Conservation (phyloP, 2,797 vertebrate species). For the Yasuhikotakia modesta region DNA sequence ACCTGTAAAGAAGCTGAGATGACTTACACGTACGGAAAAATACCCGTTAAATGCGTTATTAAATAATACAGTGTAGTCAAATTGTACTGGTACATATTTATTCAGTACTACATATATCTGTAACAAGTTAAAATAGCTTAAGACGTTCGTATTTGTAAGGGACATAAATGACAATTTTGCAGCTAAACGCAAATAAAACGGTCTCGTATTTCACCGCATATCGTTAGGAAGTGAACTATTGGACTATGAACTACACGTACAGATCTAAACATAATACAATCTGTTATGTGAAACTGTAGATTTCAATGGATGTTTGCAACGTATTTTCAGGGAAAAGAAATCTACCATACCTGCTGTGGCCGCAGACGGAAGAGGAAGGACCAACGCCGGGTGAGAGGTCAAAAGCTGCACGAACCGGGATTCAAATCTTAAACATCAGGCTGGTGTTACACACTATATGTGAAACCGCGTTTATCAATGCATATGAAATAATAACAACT, state of each 20-base stretch:
- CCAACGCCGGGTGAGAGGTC: conserved; percentile 44
- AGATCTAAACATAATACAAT: accelerated
- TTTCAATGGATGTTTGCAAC: conserved; percentile 69
- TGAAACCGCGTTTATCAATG: too few species aligned
- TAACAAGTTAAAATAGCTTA: neutral
- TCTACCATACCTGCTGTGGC: conserved; percentile 77
- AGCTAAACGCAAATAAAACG: neutral
- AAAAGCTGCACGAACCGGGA: conserved; percentile 42
- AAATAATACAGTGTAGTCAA: neutral
- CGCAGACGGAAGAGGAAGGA: conserved; percentile 81
- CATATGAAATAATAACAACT: too few species aligned
- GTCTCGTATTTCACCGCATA: conserved; percentile 15
- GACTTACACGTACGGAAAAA: neutral
- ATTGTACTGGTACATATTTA: neutral
- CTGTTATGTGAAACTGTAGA: conserved; percentile 51
- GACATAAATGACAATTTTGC: neutral
- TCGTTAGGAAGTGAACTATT: neutral
- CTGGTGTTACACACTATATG: too few species aligned
- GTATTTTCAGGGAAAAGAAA: conserved; percentile 40
- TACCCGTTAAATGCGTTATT: neutral
- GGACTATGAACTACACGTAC: accelerated
- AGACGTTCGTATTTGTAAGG: neutral
- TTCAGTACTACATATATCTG: neutral
- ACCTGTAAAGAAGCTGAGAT: too few species aligned
- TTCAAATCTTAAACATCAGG: neutral